Percentiles rank a stretch among this genome's conserved stretches.
phyloP scores from a whole-genome alignment of 1,140 invertebrate genomes.

The Hydropsyche tenuis region DNA sequence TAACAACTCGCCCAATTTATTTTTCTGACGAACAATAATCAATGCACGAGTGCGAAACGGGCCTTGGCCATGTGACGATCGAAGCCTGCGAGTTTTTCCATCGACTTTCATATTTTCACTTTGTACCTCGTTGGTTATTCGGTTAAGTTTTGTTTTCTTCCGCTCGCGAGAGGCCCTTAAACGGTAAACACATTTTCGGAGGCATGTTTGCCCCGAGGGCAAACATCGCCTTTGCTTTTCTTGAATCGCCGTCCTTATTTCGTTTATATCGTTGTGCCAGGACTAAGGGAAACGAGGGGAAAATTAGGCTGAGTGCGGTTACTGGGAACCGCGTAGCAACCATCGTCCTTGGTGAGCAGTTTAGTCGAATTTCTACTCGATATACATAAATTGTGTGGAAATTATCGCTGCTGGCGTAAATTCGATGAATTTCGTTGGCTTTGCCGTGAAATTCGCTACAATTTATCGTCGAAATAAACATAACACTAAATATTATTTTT shows the following conservation, averaged over 20 bases:
- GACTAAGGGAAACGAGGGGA: background rate
- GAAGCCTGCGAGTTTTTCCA: background rate
- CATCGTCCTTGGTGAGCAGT: background rate
- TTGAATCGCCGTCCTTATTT: conserved; percentile 16
- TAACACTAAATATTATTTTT: too few species aligned
- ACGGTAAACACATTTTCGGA: conserved; percentile 22
- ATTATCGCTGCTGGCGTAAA: too few species aligned
- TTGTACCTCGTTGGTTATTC: background rate
- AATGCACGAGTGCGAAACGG: too few species aligned
- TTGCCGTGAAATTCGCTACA: too few species aligned
- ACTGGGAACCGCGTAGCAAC: background rate
- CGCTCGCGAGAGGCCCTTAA: background rate
- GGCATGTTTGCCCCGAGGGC: conserved; percentile 10
- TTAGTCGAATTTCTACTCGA: too few species aligned
- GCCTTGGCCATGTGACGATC: too few species aligned
- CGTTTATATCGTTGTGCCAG: background rate
- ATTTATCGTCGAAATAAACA: too few species aligned
- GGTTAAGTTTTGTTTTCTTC: conserved; percentile 15
- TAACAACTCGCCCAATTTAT: too few species aligned
- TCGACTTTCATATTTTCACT: background rate
- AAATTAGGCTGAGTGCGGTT: conserved; percentile 13
- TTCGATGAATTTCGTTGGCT: too few species aligned
- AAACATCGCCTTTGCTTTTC: conserved; percentile 28
- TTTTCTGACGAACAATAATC: too few species aligned
- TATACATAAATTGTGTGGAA: too few species aligned